Evolutionary conservation across 1,140 invertebrate genomes (phyloP).

Genomic region (Propsilocerus akamusi): DNA sequence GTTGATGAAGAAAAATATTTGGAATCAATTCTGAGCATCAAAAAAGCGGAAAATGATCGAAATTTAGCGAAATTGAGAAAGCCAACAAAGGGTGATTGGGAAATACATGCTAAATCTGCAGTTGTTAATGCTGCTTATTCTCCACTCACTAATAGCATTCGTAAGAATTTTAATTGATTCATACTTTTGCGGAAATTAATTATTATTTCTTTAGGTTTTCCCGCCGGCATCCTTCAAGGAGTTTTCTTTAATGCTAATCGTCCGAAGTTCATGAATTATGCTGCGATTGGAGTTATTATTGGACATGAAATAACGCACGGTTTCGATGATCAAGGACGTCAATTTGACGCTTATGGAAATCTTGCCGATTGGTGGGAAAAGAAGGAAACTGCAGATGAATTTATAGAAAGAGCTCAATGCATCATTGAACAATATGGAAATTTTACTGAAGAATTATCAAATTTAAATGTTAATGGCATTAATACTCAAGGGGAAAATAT

Average conservation of each 20-base stretch:
- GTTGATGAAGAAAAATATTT: slow-evolving; percentile 32
- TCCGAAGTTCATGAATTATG: slow-evolving; percentile 43
- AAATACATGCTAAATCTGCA: slow-evolving; percentile 38
- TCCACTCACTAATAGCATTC: slow-evolving; percentile 43
- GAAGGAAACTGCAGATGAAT: slow-evolving; percentile 24
- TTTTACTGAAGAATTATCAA: slow-evolving; percentile 28
- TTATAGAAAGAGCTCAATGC: slow-evolving; percentile 39
- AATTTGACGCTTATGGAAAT: slow-evolving; percentile 89
- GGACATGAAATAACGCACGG: slow-evolving; percentile 52
- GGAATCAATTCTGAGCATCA: slow-evolving; percentile 36
- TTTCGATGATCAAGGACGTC: slow-evolving; percentile 44
- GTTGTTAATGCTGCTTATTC: slow-evolving; percentile 51
- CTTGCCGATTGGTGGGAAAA: slow-evolving; percentile 37
- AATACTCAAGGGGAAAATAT: slow-evolving; percentile 47
- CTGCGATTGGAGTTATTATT: slow-evolving; percentile 42
- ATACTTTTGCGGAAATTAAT: neutral
- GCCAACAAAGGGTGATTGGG: slow-evolving; percentile 46
- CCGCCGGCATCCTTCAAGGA: slow-evolving; percentile 57
- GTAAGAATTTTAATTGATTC: slow-evolving; percentile 22
- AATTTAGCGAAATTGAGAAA: slow-evolving; percentile 37
- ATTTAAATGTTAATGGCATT: slow-evolving; percentile 30
- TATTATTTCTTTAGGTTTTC: slow-evolving; percentile 33
- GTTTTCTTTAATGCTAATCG: slow-evolving; percentile 46
- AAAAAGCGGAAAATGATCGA: slow-evolving; percentile 36
- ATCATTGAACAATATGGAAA: slow-evolving; percentile 51